Evolutionary conservation across 2,797 vertebrate species (phyloP), one percentile per base, ranked within the genome.

Genomic region (Columba guinea): DNA sequence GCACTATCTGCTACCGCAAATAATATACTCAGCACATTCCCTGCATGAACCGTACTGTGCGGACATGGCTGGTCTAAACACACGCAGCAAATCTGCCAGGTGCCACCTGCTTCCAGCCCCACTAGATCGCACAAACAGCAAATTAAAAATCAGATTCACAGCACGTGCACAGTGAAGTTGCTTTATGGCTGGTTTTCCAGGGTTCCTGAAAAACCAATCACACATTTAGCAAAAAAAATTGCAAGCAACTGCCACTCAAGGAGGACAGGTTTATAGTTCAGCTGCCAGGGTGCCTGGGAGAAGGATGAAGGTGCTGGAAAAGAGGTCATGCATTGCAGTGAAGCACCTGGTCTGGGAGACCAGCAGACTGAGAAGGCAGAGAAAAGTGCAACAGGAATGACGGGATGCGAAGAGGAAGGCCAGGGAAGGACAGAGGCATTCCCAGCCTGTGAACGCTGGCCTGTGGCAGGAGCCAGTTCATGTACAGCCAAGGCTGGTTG

Each of bases 81-180:
- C 34, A 76, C 1, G 2, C 34, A 87, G 87, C 84, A 87, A 62
- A 79, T 79, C 70, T 65, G 74, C 70, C 89, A 93, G 87, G 63
- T 87, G 81, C 55, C 91, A 89, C 91, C 89, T 90, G 89, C 91
- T 94, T 67, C 67, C 81, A 89, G 63, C 41, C 62, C 75, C 1
- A 0, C 27, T 5, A 64, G 77, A 84, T 19, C 18, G n/a, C 89
- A 79, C 63, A 87, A 53, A 34, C 80, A 90, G 89, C 92, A 95
- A 87, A 84, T 69, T 90, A 73, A 87, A 82, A 79, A 73, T 55
- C 67, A 62, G 48, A 82, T 82, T 92, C 6, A 4, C 65, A 5
- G 27, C 48, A 81, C 6, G 2, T 71, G 70, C 68, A 73, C 4
- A 2, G 9, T 39, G 37, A 92, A 52, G 22, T 59, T 87, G 86